phyloP scores from a whole-genome alignment of 2,113 vertebrate genomes.

The Indicator maculatus region DNA sequence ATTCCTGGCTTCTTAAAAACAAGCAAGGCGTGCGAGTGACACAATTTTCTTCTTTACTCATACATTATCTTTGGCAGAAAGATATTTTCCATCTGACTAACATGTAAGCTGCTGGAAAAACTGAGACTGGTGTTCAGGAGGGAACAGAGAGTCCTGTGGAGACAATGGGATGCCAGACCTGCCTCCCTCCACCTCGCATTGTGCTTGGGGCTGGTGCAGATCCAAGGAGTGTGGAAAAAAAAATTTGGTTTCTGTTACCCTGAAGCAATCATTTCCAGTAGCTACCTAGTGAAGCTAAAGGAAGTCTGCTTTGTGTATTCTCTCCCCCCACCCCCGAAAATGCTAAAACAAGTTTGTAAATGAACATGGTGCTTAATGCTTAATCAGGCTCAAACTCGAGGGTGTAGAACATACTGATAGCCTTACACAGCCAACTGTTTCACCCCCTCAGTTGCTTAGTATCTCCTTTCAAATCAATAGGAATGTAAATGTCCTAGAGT shows the following conservation, averaged over 20 bases:
- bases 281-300: background rate
- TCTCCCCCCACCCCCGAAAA: background rate
- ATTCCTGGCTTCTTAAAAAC: background rate
- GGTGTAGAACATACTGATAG: background rate
- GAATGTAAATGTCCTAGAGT: background rate
- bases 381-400: background rate
- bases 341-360: background rate
- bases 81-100: background rate
- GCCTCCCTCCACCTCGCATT: background rate
- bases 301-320: background rate
- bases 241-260: slow-evolving; percentile 4
- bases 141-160: slow-evolving; percentile 4
- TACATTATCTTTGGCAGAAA: background rate
- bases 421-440: background rate
- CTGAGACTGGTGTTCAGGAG: background rate
- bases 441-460: background rate
- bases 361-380: background rate
- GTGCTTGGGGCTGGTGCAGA: background rate
- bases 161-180: slow-evolving; percentile 2
- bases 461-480: background rate
- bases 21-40: background rate
- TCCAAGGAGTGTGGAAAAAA: slow-evolving; percentile 30
- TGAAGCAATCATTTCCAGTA: background rate
- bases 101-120: background rate
- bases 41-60: background rate